Conservation (phyloP, 1,140 invertebrate species). For the Drosophila sulfurigaster region DNA sequence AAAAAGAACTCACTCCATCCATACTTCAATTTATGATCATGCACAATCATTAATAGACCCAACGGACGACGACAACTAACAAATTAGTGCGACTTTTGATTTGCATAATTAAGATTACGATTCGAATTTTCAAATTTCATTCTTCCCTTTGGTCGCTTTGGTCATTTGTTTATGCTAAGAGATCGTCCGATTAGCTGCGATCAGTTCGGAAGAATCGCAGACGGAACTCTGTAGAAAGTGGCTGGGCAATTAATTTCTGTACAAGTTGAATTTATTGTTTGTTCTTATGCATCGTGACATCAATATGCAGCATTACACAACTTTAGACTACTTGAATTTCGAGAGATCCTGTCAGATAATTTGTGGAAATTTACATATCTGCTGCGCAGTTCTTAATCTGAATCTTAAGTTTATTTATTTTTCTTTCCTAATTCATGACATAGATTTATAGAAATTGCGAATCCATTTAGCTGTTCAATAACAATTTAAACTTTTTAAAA, state of each 20-base stretch:
- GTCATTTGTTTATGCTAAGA: slow-evolving; percentile 24
- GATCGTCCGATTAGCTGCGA: slow-evolving; percentile 22
- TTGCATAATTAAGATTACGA: slow-evolving; percentile 72
- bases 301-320: background rate
- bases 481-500: too few relatives aligned
- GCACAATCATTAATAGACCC: slow-evolving; percentile 62
- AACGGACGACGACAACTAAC: slow-evolving; percentile 64
- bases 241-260: slow-evolving; percentile 1
- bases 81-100: slow-evolving; percentile 76
- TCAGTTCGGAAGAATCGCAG: background rate
- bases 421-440: too few relatives aligned
- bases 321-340: background rate
- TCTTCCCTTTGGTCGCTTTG: background rate
- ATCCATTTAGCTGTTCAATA: too few relatives aligned
- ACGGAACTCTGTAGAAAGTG: slow-evolving; percentile 10
- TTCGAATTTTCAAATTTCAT: slow-evolving; percentile 25
- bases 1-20: background rate
- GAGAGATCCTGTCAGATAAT: background rate
- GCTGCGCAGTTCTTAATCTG: background rate
- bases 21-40: slow-evolving; percentile 58
- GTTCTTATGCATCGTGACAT: background rate
- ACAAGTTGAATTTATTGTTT: background rate
- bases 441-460: too few relatives aligned
- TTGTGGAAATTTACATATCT: background rate
- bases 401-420: too few relatives aligned